Base-by-base conservation (phyloP, 2,797 vertebrate species). In the Scolopax bukidnonensis region DNA sequence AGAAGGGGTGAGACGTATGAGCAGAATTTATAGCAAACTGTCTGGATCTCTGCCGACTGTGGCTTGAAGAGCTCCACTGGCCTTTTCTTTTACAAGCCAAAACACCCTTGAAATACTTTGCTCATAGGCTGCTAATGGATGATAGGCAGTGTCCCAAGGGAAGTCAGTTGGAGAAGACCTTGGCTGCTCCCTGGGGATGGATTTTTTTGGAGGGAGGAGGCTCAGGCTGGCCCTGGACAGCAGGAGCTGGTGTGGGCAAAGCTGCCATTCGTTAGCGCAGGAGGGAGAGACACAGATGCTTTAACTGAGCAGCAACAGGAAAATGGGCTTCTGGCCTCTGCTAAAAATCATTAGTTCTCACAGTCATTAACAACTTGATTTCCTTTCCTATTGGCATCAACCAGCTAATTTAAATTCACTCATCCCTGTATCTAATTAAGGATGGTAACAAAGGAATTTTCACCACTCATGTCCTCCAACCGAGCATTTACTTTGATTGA, bases 151-250 rank as follows among this genome's bases (percentile, higher is more conserved):
- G 23, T 28, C 53, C 36, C 17, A 16, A 10, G 53, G 38, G 56
- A 11, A 36, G 33, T 4, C 38, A 3, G 12, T 0, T 41, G 63
- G 60, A 50, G 71, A 23, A 16, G 38, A 32, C 6, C 47, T n/a
- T 64, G 23, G 21, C 53, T 74, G 76, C 30, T 59, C 32, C 61
- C 21, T 15, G 10, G 6, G 7, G 9, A 16, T 4, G n/a, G 21
- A 9, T 47, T 36, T 47, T 32, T 59, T 1, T 9, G 28, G 10
- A 24, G 30, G 16, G 17, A 27, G 36, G 15, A 11, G 47, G 27
- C 51, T 43, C 0, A 0, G 16, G 18, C 20, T 48, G 51, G 30
- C 19, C 7, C 40, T 23, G 68, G 33, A 2, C 21, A 1, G 0
- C 14, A 4, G 32, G 21, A 23, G 4, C 69, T 21, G 48, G 28